These are phyloP conservation scores for Wiebesia pumilae DNA, from an alignment of 1,140 invertebrate species.

Conservation along the genomic window DNA sequence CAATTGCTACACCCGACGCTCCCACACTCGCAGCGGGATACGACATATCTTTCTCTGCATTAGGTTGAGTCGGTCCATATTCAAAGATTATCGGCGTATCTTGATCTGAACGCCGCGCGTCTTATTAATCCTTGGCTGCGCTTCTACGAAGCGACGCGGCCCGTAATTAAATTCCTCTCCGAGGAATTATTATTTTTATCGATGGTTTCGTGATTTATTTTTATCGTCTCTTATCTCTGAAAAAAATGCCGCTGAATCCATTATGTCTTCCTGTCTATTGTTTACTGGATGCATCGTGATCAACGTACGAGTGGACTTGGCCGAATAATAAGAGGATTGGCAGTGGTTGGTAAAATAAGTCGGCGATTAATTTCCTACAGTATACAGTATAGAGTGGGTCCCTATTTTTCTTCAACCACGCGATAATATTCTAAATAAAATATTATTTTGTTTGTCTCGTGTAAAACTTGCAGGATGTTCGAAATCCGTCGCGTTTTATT, in stretches of 20 bases:
- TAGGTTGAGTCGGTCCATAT: background rate
- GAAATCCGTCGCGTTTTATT: constrained; percentile 1
- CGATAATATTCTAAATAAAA: background rate
- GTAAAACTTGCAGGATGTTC: background rate
- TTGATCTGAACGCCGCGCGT: background rate
- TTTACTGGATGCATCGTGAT: background rate
- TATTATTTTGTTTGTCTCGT: no score
- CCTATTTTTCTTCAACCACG: no score
- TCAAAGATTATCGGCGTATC: background rate
- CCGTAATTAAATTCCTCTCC: background rate
- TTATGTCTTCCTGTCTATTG: background rate
- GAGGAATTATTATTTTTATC: background rate
- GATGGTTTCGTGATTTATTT: background rate
- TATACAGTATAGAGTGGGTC: no score
- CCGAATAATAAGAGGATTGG: background rate
- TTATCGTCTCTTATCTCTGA: background rate
- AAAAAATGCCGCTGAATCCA: background rate
- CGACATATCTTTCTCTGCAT: background rate
- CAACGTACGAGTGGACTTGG: background rate
- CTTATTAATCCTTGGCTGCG: background rate
- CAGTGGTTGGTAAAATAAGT: no score
- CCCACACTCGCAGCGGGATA: background rate
- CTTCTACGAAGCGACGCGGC: background rate
- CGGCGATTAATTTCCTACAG: no score
- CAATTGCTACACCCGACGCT: background rate